These are phyloP conservation scores for Cryptocephalus moraei DNA, from an alignment of 2,888 invertebrate genomes.

Conservation along the genomic window DNA sequence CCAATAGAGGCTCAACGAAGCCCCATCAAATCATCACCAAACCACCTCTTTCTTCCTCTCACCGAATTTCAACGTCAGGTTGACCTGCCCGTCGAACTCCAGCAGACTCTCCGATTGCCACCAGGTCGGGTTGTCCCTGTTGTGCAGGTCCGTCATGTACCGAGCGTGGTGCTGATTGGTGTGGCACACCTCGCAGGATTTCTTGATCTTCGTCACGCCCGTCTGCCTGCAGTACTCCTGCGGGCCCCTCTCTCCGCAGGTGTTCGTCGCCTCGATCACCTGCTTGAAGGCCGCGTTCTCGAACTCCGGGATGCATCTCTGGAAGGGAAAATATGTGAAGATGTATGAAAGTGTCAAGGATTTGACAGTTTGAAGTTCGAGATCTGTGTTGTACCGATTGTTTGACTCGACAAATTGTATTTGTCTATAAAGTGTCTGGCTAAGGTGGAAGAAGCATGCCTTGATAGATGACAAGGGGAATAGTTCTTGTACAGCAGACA, in stretches of 20 bases:
- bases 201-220: conserved; percentile 53
- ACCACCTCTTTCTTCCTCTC: conserved; percentile 8
- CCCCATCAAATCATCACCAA: no score
- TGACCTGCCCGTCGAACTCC: conserved; percentile 86
- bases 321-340: conserved; percentile 37
- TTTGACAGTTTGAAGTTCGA: no score
- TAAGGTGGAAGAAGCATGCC: no score
- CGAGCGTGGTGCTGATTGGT: conserved; percentile 57
- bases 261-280: conserved; percentile 87
- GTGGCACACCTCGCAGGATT: conserved; percentile 74
- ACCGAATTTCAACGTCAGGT: conserved; percentile 46
- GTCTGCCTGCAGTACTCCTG: conserved; percentile 89
- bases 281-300: conserved; percentile 91
- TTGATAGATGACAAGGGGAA: no score
- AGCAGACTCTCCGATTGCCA: conserved; percentile 98
- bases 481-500: no score
- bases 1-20: no score
- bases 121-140: conserved; percentile 84
- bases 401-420: no score
- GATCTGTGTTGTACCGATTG: no score
- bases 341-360: no score
- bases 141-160: conserved; percentile 86
- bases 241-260: conserved; percentile 76
- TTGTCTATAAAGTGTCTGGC: no score
- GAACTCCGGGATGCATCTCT: conserved; percentile 93